Evolutionary conservation across 2,888 invertebrate species (phyloP).

Genomic region (Trichacis sp.): DNA sequence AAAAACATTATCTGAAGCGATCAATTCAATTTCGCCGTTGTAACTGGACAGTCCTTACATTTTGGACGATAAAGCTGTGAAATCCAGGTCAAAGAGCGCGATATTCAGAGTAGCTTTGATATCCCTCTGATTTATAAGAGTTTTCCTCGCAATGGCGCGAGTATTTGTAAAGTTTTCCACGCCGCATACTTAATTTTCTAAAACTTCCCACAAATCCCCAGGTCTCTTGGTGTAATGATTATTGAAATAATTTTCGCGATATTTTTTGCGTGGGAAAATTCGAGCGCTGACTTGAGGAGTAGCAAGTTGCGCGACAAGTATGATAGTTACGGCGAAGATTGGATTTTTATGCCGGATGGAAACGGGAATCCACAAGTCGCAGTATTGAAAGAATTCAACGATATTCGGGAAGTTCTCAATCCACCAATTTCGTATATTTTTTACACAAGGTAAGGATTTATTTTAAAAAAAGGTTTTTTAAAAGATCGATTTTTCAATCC

Average conservation of each 20-base stretch:
- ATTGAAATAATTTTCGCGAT: not conserved
- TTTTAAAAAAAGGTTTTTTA: too few relatives aligned
- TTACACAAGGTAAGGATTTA: conserved; percentile 58
- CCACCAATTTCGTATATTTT: conserved; percentile 56
- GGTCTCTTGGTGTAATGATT: not conserved
- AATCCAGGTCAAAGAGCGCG: conserved; percentile 25
- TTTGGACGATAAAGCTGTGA: conserved; percentile 27
- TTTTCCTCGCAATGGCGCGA: not conserved
- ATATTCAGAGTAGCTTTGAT: conserved; percentile 19
- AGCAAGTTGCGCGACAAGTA: conserved; percentile 58
- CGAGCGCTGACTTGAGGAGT: conserved; percentile 13
- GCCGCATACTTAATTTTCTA: not conserved
- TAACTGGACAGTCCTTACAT: conserved; percentile 22
- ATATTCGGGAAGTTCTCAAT: conserved; percentile 49
- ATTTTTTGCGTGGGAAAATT: not conserved
- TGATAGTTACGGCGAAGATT: conserved; percentile 65
- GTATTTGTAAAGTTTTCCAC: not conserved
- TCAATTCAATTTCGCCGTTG: conserved; percentile 5
- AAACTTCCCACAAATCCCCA: too few relatives aligned
- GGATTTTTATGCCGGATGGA: conserved; percentile 69
- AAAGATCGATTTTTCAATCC: too few relatives aligned
- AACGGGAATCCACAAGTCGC: conserved; percentile 65
- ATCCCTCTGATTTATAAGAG: conserved; percentile 24
- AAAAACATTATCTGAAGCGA: not conserved
- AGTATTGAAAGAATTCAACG: conserved; percentile 56